Evolutionary conservation across 2,113 vertebrate species (phyloP).

Genomic region (Actenoides hombroni): DNA sequence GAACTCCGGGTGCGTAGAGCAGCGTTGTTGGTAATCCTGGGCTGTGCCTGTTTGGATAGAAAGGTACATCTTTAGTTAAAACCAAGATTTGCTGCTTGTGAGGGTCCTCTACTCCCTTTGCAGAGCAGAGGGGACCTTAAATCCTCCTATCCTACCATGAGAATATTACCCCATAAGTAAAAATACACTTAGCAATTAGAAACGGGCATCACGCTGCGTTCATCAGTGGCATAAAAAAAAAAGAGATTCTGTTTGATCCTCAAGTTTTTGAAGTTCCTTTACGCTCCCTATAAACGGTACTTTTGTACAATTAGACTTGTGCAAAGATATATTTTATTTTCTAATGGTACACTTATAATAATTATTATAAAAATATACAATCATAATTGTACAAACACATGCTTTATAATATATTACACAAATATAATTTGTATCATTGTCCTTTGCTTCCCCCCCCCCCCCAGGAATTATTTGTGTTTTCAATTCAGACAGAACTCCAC

Average conservation of each 20-base stretch:
- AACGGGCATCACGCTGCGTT: neutral
- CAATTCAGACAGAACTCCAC: slow-evolving; percentile 95
- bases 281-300: neutral
- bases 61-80: neutral
- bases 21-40: neutral
- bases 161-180: neutral
- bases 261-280: neutral
- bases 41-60: neutral
- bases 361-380: too few relatives aligned
- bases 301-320: neutral
- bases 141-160: neutral
- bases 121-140: neutral
- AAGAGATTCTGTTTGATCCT: neutral
- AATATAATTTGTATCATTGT: neutral
- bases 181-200: neutral
- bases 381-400: too few relatives aligned
- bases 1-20: neutral
- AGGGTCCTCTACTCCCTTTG: neutral
- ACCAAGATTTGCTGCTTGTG: neutral
- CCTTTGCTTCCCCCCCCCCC: neutral
- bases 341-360: too few relatives aligned
- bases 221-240: neutral
- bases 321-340: too few relatives aligned
- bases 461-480: slow-evolving; percentile 91
- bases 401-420: too few relatives aligned